These are phyloP conservation scores for Neria commutata DNA, from an alignment of 2,888 invertebrate genomes.

Conservation along the genomic window DNA sequence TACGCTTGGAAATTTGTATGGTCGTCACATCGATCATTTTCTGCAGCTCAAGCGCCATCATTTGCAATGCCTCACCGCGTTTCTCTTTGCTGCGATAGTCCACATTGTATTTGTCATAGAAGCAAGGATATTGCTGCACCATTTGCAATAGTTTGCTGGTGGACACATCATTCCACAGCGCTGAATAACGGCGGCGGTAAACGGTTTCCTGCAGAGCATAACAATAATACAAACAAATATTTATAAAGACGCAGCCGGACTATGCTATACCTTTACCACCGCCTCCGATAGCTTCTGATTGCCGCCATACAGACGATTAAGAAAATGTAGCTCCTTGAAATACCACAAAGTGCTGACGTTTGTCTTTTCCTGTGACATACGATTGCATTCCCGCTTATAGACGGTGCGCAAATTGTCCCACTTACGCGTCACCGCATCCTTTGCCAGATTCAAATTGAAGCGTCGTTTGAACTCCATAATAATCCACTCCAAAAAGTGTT, in stretches of 20 bases:
- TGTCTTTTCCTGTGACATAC: conserved; percentile 54
- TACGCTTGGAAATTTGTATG: conserved; percentile 55
- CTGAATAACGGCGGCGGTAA: conserved; percentile 53
- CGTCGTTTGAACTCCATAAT: conserved; percentile 52
- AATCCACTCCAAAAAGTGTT: conserved; percentile 53
- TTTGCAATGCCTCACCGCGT: conserved; percentile 52
- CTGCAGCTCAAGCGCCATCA: conserved; percentile 50
- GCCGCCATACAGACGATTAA: conserved; percentile 53
- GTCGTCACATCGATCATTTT: conserved; percentile 51
- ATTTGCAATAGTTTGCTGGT: conserved; percentile 48
- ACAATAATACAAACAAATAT: not conserved
- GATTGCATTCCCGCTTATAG: conserved; percentile 57
- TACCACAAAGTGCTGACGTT: conserved; percentile 56
- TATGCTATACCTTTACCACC: conserved; percentile 43
- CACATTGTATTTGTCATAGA: conserved; percentile 52
- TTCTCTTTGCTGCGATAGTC: conserved; percentile 56
- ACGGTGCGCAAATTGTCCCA: conserved; percentile 56
- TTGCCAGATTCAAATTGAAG: conserved; percentile 50
- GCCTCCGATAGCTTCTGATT: conserved; percentile 51
- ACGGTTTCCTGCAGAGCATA: conserved; percentile 42
- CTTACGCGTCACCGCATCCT: conserved; percentile 54
- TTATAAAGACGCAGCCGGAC: not conserved
- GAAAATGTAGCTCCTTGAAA: conserved; percentile 52
- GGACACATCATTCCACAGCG: conserved; percentile 55
- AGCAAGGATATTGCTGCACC: conserved; percentile 51